Evolutionary conservation across 2,113 vertebrate genomes (phyloP).

Genomic region (Dinomys branickii): DNA sequence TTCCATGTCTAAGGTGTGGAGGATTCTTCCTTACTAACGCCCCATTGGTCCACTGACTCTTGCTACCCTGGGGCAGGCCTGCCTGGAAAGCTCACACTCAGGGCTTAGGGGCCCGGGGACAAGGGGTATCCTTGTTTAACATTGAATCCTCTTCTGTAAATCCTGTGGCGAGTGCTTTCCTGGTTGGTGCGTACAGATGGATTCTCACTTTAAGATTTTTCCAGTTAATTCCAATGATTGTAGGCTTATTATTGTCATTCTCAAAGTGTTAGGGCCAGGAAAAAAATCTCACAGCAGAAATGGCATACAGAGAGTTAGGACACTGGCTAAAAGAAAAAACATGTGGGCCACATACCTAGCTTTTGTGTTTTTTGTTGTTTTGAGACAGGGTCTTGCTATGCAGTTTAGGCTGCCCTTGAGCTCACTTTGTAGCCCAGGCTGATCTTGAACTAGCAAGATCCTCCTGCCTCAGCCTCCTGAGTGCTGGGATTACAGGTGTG

Average conservation of each 20-base stretch:
- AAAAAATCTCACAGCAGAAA: not conserved
- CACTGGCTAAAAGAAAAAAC: not conserved
- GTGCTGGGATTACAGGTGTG: no score
- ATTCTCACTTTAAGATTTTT: not conserved
- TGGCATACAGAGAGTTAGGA: not conserved
- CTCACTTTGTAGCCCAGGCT: no score
- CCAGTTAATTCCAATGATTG: not conserved
- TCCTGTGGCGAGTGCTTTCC: not conserved
- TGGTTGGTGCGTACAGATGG: not conserved
- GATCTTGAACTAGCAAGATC: no score
- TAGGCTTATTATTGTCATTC: not conserved
- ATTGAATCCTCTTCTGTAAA: not conserved
- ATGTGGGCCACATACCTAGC: not conserved
- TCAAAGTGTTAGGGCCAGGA: not conserved
- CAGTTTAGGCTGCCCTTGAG: no score
- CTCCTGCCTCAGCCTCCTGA: no score
- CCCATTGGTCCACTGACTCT: not conserved
- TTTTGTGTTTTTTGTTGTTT: not conserved
- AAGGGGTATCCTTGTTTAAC: not conserved
- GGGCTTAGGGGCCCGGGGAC: not conserved
- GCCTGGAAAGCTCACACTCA: not conserved
- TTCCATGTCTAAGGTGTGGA: not conserved
- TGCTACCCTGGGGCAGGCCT: no score
- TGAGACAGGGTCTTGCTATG: no score
- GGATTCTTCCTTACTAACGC: not conserved